phyloP scores from a whole-genome alignment of 1,140 invertebrate species.

The Bombus soroeensis region DNA sequence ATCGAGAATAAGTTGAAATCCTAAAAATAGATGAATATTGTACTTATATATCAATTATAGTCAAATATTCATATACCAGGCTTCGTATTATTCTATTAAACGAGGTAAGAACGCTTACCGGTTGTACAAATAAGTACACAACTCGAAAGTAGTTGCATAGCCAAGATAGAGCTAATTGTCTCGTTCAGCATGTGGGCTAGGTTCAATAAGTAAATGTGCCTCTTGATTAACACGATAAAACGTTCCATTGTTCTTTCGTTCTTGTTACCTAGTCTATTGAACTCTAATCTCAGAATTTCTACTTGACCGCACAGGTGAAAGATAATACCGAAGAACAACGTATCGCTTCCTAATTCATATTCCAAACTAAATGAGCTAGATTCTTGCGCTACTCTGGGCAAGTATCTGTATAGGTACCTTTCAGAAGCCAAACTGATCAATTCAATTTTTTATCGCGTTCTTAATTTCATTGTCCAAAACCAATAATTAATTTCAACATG shows the following conservation, averaged over 20 bases:
- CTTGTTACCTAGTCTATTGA: neutral
- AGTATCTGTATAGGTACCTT: neutral
- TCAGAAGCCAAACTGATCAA: too few species aligned
- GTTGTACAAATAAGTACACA: constrained; percentile 36
- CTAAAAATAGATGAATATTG: constrained; percentile 25
- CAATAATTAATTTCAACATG: neutral
- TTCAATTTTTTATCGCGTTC: neutral
- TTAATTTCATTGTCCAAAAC: too few species aligned
- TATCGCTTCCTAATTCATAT: constrained; percentile 43
- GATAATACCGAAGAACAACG: constrained; percentile 47
- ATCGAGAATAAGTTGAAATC: constrained; percentile 55
- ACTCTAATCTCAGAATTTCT: constrained; percentile 39
- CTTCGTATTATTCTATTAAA: neutral
- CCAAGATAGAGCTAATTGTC: constrained; percentile 21
- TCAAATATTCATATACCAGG: neutral
- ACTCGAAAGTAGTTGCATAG: constrained; percentile 46
- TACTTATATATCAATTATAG: neutral
- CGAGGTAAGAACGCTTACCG: constrained; percentile 19
- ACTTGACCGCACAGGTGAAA: constrained; percentile 57
- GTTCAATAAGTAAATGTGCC: constrained; percentile 38
- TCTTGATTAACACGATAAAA: neutral
- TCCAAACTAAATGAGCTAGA: neutral
- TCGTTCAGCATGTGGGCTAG: constrained; percentile 29
- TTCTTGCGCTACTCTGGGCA: fast-evolving
- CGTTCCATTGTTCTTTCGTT: neutral